Conservation (phyloP, 2,113 vertebrate genomes). For the Leptocoma aspasia region DNA sequence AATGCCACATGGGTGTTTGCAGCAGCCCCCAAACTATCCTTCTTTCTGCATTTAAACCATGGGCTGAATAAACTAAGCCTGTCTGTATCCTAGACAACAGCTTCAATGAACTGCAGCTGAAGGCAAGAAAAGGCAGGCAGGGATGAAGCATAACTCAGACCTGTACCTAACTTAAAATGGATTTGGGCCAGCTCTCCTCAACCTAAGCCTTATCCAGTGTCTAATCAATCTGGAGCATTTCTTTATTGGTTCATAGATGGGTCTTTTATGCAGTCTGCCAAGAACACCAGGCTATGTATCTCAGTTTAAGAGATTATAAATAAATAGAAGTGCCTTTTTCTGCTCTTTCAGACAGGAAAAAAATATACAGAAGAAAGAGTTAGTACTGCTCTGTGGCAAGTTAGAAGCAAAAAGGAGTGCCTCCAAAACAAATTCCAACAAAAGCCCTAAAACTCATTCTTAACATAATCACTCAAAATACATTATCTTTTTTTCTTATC, state of each 20-base stretch:
- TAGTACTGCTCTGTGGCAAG: neutral
- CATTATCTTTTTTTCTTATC: neutral
- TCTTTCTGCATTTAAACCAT: neutral
- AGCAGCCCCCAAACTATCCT: neutral
- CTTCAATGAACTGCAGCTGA: neutral
- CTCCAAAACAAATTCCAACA: neutral
- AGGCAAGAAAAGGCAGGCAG: neutral
- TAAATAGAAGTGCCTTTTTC: neutral
- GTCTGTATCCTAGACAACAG: conserved; percentile 43
- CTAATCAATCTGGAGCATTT: neutral
- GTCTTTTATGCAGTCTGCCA: neutral
- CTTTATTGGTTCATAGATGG: neutral
- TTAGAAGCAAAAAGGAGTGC: neutral
- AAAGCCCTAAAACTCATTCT: neutral
- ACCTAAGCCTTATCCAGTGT: neutral
- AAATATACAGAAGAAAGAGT: neutral
- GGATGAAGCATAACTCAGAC: neutral
- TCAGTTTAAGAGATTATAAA: conserved; percentile 1
- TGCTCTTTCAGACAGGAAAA: neutral
- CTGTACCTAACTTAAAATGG: neutral
- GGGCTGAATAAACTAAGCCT: neutral
- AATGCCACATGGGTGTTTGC: neutral
- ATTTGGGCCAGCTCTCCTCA: neutral
- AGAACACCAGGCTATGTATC: neutral
- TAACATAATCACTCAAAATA: neutral